Base-by-base conservation (phyloP, 2,888 invertebrate genomes). In the Crocallis elinguaria region DNA sequence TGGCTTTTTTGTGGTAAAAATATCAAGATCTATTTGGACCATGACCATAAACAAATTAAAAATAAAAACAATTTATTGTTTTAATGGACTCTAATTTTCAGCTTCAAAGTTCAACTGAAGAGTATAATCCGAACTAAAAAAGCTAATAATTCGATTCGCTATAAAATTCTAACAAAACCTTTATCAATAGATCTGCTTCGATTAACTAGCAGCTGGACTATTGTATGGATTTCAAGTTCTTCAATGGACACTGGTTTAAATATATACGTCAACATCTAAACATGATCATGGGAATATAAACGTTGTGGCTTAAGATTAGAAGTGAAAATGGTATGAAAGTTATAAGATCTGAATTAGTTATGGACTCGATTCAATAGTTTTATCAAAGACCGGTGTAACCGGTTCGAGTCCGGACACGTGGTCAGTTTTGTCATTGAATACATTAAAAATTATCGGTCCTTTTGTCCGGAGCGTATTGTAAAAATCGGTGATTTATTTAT, bases 391-490 rank as follows among this genome's bases (percentile, higher is more conserved):
- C 81, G 85, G 90, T 87, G 80, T 21, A 61, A 87, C 89, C 82
- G 77, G 90, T 88, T 86, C 66, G 79, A 77, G 80, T 81, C 81
- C 69, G 57, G 86, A 82, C 90, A 90, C 90, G 91, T 90, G 91
- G 90, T 89, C 88, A 88, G 49, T 76, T 81, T 85, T 87, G 86
- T 87, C 82, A 83, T 81, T 82, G 73, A 77, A 75, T 54, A 70
- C 79, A 81, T 83, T 80, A 79, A 85, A n/a, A 86, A 87, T 85
- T 85, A 65, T 89, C 79, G 79, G 76, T 66, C 77, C 71, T 77
- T 83, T 85, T 86, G 86, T 86, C 67, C 73, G 45, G 55, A 9
- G 35, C 41, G 27, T 39, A 36, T 52, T 48, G 42, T 48, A 32
- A 32, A 48, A 42, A 53, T 52, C 19, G 27, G 43, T 48, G 53